Percentiles rank a stretch among this genome's conserved stretches.
Conservation (phyloP, 2,888 invertebrate species). For the Podabrus alpinus region DNA sequence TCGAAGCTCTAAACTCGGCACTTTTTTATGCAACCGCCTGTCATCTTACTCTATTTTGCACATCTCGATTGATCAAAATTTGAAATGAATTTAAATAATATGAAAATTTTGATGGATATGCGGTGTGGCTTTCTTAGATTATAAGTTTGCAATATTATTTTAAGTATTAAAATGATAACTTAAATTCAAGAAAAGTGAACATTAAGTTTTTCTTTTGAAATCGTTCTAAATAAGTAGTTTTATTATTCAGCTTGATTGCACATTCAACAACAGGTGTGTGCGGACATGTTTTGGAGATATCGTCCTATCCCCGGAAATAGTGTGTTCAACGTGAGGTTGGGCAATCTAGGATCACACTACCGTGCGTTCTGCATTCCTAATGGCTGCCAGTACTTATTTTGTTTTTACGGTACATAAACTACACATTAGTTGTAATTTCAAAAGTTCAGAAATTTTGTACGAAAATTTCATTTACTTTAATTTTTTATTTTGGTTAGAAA, state of each 20-base stretch:
- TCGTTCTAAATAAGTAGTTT: constrained; percentile 41
- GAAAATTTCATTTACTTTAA: neutral
- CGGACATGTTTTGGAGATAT: constrained; percentile 31
- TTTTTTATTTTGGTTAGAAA: neutral
- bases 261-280: constrained; percentile 45
- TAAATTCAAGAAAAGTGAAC: constrained; percentile 21
- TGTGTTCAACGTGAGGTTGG: constrained; percentile 37
- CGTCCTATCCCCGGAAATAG: constrained; percentile 37
- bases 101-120: neutral
- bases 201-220: constrained; percentile 18
- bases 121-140: neutral
- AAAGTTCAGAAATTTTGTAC: constrained; percentile 6
- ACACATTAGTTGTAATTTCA: constrained; percentile 46
- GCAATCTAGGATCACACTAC: constrained; percentile 36
- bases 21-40: neutral
- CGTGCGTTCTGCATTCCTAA: constrained; percentile 35
- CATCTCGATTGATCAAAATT: neutral
- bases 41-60: neutral
- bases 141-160: neutral
- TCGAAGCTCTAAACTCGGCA: neutral
- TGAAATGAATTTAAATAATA: neutral
- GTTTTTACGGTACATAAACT: constrained; percentile 53
- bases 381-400: constrained; percentile 51
- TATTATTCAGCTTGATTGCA: constrained; percentile 51
- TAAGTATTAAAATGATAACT: constrained; percentile 3